Evolutionary conservation across 2,113 vertebrate genomes (phyloP).

Genomic region (Mastomys coucha): DNA sequence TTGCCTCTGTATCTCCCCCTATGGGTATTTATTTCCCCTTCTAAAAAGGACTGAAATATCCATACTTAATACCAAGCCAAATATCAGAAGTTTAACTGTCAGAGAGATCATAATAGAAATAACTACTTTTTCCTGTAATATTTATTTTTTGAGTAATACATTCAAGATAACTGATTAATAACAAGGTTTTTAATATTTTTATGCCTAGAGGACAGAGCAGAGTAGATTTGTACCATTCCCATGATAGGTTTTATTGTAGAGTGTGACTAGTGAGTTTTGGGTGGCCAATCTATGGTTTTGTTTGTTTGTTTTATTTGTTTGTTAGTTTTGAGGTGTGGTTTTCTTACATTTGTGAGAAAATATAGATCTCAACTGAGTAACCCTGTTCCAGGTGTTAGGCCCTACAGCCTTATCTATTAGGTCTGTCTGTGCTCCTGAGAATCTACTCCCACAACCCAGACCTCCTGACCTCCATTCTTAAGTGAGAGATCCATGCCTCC

Average conservation of each 20-base stretch:
- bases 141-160: not conserved
- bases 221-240: not conserved
- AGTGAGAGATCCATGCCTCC: accelerated
- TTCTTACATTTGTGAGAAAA: not conserved
- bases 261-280: not conserved
- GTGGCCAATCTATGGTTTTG: not conserved
- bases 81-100: not conserved
- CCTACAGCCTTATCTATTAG: not conserved
- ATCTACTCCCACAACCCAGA: no score
- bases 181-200: not conserved
- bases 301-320: not conserved
- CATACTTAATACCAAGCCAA: not conserved
- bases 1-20: no score
- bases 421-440: not conserved
- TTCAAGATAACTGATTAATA: not conserved
- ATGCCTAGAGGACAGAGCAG: not conserved
- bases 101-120: not conserved
- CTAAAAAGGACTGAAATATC: no score
- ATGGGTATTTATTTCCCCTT: no score
- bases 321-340: not conserved
- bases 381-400: not conserved
- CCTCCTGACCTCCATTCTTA: not conserved
- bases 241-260: not conserved
- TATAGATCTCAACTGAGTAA: not conserved
- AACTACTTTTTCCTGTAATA: not conserved